Evolutionary conservation across 2,888 invertebrate genomes (phyloP), one percentile per base, ranked within the genome.

Genomic region (Diaphora mendica): DNA sequence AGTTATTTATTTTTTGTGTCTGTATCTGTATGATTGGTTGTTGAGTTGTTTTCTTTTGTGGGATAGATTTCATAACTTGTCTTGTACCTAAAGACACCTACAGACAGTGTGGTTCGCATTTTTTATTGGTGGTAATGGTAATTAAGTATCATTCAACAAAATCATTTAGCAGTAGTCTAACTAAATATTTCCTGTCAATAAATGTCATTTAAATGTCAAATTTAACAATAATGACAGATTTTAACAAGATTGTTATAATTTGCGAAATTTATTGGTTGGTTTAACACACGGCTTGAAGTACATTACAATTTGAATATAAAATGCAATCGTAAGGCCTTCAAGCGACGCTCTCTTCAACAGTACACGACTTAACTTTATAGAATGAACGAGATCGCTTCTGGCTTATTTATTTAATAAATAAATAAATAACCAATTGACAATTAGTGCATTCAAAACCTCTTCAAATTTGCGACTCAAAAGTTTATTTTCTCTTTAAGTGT

Each of bases 341-440:
- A 70, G 82, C 77, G 11, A 35, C 30, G 67, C 71, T 70, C 74
- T 71, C 76, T 69, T 51, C 39, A 75, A 82, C 72, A 77, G 77
- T 76, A 65, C 65, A n/a, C 59, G 62, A 69, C 73, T 75, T 67
- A 69, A 66, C 59, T 64, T 64, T 20, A 75, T 76, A 75, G 51
- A 77, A 39, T 76, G 77, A 79, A 77, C 75, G 77, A 55, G 55
- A 71, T 71, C 51, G 74, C 74, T 82, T 64, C 68, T 67, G 74
- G 80, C 77, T 74, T n/a, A n/a, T n/a, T n/a, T n/a, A n/a, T n/a
- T n/a, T n/a, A n/a, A n/a, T n/a, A n/a, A n/a, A n/a, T n/a, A n/a
- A n/a, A n/a, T n/a, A n/a, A n/a, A n/a, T n/a, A 75, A 71, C 51
- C 33, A 51, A 77, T 81, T 84, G 84, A 78, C 82, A 84, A 80